Base-by-base conservation (phyloP, 2,888 invertebrate species). In the Zeuzera pyrina region DNA sequence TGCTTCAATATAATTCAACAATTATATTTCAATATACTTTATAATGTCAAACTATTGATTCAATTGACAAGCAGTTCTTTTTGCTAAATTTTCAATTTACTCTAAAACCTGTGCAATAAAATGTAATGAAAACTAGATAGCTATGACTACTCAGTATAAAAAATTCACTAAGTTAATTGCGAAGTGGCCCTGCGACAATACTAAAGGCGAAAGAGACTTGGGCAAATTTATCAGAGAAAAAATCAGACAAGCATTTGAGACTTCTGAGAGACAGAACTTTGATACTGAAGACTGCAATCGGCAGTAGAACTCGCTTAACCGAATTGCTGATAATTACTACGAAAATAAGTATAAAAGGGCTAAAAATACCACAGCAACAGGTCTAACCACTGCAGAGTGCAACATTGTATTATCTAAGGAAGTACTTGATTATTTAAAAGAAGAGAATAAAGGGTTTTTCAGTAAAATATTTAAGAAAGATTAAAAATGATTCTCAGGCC, bases 161-260 rank as follows among this genome's bases (percentile, higher is more conserved):
- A 87, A 89, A 68, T 91, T 91, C 59, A 68, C 90, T 21, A 88
- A 85, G 77, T 74, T 93, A 40, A 85, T 93, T 42, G 89, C 92
- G 65, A 89, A 89, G 71, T 94, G 93, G 93, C 93, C 93, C 15
- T 56, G 91, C 28, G 92, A 93, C 57, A 83, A 77, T 56, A 79
- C 84, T 30, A 93, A 92, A 85, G 69, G 84, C 21, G 90, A 89
- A 62, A 89, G 95, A 64, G 95, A 95, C 71, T 78, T 95, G 12
- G 92, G 92, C n/a, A 89, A 88, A 69, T 76, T 84, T 60, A 65
- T 88, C 52, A 68, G 89, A 49, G 64, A 86, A 36, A 72, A 86
- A 71, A 57, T 92, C 0, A 88, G 88, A 46, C 56, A 68, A 31
- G 86, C 87, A 1, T 91, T 88, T 48, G 84, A 84, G 31, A 85